phyloP scores from a whole-genome alignment of 2,797 vertebrate species.

The Coccyzus lansbergi region DNA sequence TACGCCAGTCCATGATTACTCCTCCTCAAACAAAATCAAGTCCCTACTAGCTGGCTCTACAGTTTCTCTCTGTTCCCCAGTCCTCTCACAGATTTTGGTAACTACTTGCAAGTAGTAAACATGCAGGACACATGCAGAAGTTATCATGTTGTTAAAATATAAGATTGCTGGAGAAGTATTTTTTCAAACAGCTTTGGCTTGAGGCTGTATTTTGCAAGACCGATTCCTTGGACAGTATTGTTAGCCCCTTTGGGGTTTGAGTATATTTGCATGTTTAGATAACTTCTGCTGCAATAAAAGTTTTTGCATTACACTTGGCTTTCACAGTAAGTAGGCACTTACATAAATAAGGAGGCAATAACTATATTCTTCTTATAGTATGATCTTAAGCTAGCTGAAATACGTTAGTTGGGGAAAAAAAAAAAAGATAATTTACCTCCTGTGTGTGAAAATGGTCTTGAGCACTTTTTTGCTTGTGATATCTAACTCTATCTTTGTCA shows the following conservation, averaged over 20 bases:
- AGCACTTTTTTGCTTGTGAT: not conserved
- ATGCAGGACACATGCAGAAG: not conserved
- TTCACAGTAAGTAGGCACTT: conserved; percentile 10
- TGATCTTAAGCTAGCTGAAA: not conserved
- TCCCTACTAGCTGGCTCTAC: not conserved
- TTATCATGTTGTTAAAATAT: not conserved
- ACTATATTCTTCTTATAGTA: not conserved
- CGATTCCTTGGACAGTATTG: not conserved
- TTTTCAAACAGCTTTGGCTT: not conserved
- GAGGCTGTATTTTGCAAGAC: not conserved
- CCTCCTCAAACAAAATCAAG: rapidly evolving
- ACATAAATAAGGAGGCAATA: not conserved
- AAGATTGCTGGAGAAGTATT: not conserved
- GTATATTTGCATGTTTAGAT: not conserved
- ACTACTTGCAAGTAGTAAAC: not conserved
- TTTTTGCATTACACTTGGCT: not conserved
- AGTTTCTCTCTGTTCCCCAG: not conserved
- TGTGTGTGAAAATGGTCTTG: not conserved
- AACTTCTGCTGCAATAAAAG: not conserved
- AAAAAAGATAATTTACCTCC: not conserved
- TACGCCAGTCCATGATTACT: not conserved
- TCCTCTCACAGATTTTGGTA: not conserved
- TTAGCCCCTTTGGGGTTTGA: not conserved
- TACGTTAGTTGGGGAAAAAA: not conserved
- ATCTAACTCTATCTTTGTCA: not conserved